A percentile compares a stretch with the other conserved stretches of the same genome.
Evolutionary conservation across 2,797 vertebrate genomes (phyloP).

Genomic region (Lepus townsendii): DNA sequence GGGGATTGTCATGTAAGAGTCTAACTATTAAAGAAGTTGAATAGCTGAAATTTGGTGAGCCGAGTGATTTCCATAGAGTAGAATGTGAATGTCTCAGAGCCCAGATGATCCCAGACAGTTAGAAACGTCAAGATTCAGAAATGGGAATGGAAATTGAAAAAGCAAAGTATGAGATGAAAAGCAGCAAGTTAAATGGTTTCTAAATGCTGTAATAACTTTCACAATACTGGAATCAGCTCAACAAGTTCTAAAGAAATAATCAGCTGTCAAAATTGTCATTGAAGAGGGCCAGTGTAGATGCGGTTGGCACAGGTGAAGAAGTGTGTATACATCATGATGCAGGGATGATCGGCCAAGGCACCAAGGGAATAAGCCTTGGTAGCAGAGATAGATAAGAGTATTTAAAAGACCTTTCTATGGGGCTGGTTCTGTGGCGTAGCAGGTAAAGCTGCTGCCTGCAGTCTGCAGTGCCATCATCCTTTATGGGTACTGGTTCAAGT

Average conservation of each 20-base stretch:
- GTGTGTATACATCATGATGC: background rate
- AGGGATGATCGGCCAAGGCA: background rate
- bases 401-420: background rate
- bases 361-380: conserved; percentile 2
- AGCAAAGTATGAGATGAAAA: conserved; percentile 56
- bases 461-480: too few relatives aligned
- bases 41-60: background rate
- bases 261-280: conserved; percentile 38
- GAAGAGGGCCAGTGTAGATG: conserved; percentile 15
- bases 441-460: too few relatives aligned
- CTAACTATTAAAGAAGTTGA: background rate
- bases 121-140: conserved; percentile 65
- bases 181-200: conserved; percentile 65
- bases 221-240: background rate
- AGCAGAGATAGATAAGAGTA: background rate
- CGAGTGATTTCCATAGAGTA: conserved; percentile 13
- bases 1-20: background rate
- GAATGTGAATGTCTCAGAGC: conserved; percentile 46
- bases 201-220: conserved; percentile 15
- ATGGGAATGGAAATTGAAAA: conserved; percentile 46
- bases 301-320: background rate
- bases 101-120: conserved; percentile 15
- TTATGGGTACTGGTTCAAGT: too few relatives aligned
- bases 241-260: conserved; percentile 43
- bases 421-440: too few relatives aligned